Conservation (phyloP, 2,888 invertebrate species). For the Tipula vernalis region DNA sequence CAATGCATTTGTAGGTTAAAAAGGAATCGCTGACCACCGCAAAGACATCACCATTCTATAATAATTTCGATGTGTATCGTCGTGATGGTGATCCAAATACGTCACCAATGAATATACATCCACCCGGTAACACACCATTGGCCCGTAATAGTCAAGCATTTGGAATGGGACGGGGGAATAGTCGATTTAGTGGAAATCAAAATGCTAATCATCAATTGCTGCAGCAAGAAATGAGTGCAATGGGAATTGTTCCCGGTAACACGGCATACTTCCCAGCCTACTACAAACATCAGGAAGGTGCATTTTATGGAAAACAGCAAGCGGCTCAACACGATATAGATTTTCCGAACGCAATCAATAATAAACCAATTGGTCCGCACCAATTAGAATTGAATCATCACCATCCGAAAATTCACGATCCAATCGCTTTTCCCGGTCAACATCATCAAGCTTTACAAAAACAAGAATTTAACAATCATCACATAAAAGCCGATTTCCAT, state of each 20-base stretch:
- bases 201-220: slow-evolving; percentile 8
- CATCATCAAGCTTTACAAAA: slow-evolving; percentile 20
- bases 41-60: slow-evolving; percentile 30
- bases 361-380: not conserved
- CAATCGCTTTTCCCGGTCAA: not conserved
- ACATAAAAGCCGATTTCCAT: slow-evolving; percentile 26
- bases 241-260: slow-evolving; percentile 18
- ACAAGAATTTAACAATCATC: slow-evolving; percentile 19
- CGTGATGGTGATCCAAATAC: slow-evolving; percentile 17
- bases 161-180: not conserved
- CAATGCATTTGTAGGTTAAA: not conserved
- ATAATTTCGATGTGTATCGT: slow-evolving; percentile 27
- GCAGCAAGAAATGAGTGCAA: not conserved
- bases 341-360: not conserved
- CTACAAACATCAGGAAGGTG: slow-evolving; percentile 23
- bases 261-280: slow-evolving; percentile 29
- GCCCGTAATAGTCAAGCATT: slow-evolving; percentile 13
- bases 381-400: not conserved
- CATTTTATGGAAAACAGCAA: slow-evolving; percentile 13
- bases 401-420: not conserved
- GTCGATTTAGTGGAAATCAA: not conserved
- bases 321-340: slow-evolving; percentile 17
- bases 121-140: not conserved
- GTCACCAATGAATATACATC: slow-evolving; percentile 15
- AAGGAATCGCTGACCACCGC: slow-evolving; percentile 29